Base-by-base conservation (phyloP, 2,888 invertebrate species). In the Zygogramma bicolorata region DNA sequence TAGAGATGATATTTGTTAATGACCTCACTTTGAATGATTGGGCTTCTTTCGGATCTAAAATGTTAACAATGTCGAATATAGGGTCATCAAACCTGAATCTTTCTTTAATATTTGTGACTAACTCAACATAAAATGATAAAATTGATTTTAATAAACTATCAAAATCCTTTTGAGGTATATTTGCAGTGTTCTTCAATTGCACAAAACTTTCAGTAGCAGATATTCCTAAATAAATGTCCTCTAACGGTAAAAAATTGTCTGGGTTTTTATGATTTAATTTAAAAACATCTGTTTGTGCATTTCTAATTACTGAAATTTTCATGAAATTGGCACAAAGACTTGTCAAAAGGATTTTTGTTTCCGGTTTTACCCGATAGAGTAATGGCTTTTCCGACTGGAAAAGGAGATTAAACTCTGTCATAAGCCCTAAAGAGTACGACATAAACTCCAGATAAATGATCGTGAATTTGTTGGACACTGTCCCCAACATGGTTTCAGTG, bases 21-120 rank as follows among this genome's bases (percentile, higher is more conserved):
- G 68, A 62, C 15, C 40, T 58, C 71, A 34, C 62, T 66, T 53
- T 27, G 13, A 57, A 66, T 38, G 49, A 66, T 42, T 57, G 53
- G 18, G 58, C 71, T 20, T n/a, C 18, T 10, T 59, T 27, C 6
- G 71, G 74, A 66, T 74, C 62, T 15, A 74, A 7, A 34, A 71
- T 59, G 10, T 49, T n/a, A n/a, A 49, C 13, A 18, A 71, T 53
- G 8, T 63, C 29, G 27, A 63, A 71, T 34, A 68, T 42, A 22
- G 62, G 62, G 18, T 62, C 46, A 10, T 62, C 1, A 22, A 71
- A 71, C 3, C 22, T 18, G 53, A 68, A 71, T 40, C 60, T 57
- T 2, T 68, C 29, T 62, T 68, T 63, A 15, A 71, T 68, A 20
- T 68, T 60, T 8, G 42, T 34, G 1, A 59, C 71, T 13, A 62